These are phyloP conservation scores for Drosophila picticornis DNA, from an alignment of 2,888 invertebrate species.

Conservation along the genomic window DNA sequence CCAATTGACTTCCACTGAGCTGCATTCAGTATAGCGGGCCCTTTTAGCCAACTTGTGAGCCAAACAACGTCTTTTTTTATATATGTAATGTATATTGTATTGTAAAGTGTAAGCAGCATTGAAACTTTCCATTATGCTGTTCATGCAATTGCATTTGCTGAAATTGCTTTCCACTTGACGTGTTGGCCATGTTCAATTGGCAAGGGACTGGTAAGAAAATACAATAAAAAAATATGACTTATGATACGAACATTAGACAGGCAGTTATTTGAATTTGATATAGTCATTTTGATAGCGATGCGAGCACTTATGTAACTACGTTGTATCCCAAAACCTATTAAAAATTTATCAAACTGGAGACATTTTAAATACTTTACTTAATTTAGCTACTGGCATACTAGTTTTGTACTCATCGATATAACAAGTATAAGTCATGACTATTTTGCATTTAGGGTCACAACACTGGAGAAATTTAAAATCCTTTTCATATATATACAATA, in stretches of 20 bases:
- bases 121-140: conserved; percentile 62
- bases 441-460: not conserved
- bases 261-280: conserved; percentile 25
- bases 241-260: conserved; percentile 24
- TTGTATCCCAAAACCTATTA: not conserved
- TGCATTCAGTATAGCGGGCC: conserved; percentile 49
- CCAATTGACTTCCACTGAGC: conserved; percentile 69
- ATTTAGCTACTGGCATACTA: not conserved
- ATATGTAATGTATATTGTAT: conserved; percentile 7
- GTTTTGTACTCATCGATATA: not conserved
- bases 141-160: conserved; percentile 63
- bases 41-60: conserved; percentile 27
- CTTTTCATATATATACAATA: not conserved
- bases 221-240: conserved; percentile 3
- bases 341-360: not conserved
- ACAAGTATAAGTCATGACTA: not conserved
- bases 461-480: not conserved
- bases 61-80: conserved; percentile 31
- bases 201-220: not conserved
- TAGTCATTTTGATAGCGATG: conserved; percentile 31
- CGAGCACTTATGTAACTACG: not conserved
- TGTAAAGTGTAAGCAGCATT: conserved; percentile 11
- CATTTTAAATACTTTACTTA: not conserved
- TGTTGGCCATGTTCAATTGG: conserved; percentile 38
- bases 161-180: conserved; percentile 69